Evolutionary conservation across 2,113 vertebrate species (phyloP).

Genomic region (Synodontis membranacea): DNA sequence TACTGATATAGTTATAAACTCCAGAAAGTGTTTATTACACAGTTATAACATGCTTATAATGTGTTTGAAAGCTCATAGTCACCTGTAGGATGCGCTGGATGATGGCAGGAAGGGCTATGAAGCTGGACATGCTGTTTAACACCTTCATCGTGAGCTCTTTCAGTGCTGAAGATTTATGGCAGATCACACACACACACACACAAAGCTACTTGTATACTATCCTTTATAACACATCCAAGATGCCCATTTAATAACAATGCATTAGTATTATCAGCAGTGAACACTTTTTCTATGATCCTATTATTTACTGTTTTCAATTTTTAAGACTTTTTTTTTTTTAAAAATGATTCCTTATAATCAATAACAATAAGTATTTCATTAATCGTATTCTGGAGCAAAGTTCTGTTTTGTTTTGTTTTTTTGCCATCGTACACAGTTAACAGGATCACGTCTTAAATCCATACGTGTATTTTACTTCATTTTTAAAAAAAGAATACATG

Average conservation of each 20-base stretch:
- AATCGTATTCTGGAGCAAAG: background rate
- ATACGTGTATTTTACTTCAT: background rate
- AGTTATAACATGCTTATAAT: background rate
- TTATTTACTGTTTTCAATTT: background rate
- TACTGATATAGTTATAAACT: background rate
- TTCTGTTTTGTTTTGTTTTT: background rate
- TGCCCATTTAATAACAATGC: background rate
- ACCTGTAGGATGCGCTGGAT: conserved; percentile 94
- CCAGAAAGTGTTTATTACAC: background rate
- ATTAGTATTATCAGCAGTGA: background rate
- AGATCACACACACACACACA: conserved; percentile 8
- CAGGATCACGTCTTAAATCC: background rate
- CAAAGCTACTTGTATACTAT: background rate
- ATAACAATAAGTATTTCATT: background rate
- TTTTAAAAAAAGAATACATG: no score
- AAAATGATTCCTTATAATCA: background rate
- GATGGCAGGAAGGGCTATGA: conserved; percentile 90
- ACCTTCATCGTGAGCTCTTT: conserved; percentile 95
- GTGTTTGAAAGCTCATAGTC: conserved; percentile 48
- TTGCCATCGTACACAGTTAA: background rate
- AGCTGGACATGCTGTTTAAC: conserved; percentile 92
- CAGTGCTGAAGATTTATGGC: conserved; percentile 73
- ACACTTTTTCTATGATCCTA: background rate
- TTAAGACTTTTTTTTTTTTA: background rate
- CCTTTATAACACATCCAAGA: background rate